Evolutionary conservation across 2,797 vertebrate species (phyloP).

Genomic region (Rhinichthys osculus): DNA sequence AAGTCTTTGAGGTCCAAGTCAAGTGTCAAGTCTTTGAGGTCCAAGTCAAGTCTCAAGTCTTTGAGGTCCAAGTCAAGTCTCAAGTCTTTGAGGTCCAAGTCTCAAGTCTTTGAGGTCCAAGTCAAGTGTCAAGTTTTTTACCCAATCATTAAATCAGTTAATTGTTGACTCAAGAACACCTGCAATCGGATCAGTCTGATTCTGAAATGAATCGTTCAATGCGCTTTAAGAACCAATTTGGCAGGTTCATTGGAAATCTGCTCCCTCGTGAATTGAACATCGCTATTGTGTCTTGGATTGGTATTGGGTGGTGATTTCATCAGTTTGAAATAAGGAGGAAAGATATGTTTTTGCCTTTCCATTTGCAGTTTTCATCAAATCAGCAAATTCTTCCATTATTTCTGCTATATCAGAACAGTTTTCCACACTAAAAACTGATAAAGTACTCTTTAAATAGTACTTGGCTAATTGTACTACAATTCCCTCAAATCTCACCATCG

Average conservation of each 20-base stretch:
- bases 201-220: not conserved
- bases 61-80: too few relatives aligned
- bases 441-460: not conserved
- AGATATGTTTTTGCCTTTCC: not conserved
- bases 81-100: too few relatives aligned
- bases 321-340: not conserved
- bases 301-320: not conserved
- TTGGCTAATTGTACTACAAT: not conserved
- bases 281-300: not conserved
- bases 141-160: not conserved
- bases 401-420: not conserved
- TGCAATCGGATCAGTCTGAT: not conserved
- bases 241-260: not conserved
- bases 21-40: too few relatives aligned
- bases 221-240: not conserved
- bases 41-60: too few relatives aligned
- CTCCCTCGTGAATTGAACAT: not conserved
- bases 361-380: not conserved
- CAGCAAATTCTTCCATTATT: not conserved
- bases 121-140: too few relatives aligned
- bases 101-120: too few relatives aligned
- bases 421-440: not conserved
- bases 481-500: slow-evolving; percentile 82
- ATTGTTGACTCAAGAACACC: not conserved
- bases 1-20: too few relatives aligned